A percentile compares a stretch with the other conserved stretches of the same genome.
phyloP scores from a whole-genome alignment of 2,888 invertebrate genomes.

The Pilophorus perplexus region DNA sequence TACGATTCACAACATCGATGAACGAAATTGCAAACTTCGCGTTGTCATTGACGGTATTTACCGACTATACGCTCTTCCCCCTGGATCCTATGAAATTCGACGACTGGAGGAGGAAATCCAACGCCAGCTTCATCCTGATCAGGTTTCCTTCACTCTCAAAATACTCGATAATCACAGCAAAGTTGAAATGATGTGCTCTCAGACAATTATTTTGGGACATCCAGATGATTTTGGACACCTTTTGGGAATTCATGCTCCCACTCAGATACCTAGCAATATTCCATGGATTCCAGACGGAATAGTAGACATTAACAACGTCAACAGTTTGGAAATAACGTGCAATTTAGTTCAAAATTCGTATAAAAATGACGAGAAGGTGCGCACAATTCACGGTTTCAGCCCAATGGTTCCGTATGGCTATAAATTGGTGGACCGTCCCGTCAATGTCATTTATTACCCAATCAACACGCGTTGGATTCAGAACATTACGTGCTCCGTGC shows the following conservation, averaged over 20 bases:
- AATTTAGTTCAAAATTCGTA: not conserved
- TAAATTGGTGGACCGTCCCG: not conserved
- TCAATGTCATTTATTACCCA: not conserved
- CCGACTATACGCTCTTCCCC: not conserved
- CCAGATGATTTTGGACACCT: not conserved
- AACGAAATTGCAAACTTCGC: not conserved
- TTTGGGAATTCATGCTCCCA: not conserved
- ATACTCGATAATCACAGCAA: not conserved
- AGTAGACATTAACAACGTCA: not conserved
- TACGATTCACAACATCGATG: not conserved
- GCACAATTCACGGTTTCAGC: not conserved
- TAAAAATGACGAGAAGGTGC: not conserved
- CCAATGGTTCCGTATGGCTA: not conserved
- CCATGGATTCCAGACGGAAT: not conserved
- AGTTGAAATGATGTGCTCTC: not conserved
- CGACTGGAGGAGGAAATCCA: not conserved
- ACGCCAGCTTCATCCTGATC: not conserved
- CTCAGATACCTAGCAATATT: not conserved
- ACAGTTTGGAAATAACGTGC: not conserved
- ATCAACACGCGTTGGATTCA: not conserved
- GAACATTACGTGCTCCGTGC: not conserved
- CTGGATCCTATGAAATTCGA: not conserved
- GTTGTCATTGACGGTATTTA: not conserved
- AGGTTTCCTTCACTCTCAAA: not conserved
- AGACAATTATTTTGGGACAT: not conserved